Base-by-base conservation (phyloP, 2,113 vertebrate genomes). In the Excalfactoria chinensis region DNA sequence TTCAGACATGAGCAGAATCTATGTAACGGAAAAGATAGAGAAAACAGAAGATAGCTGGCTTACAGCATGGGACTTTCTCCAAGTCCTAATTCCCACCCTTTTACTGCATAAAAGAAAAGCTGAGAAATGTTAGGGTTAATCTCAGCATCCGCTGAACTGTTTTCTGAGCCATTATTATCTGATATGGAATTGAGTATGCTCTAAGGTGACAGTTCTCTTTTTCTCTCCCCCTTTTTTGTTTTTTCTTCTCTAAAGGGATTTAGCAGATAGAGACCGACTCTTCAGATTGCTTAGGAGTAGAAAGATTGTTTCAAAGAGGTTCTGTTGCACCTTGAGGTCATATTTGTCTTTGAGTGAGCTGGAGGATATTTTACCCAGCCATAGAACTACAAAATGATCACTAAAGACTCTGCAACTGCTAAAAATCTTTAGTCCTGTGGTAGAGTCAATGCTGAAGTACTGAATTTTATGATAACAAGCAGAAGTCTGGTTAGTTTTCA, bases 231-330 rank as follows among this genome's bases (percentile, higher is more conserved):
- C 32, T 12, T 19, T 17, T 19, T 17, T 40, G 53, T 88, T 28
- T 62, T 40, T 40, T 5, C 25, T 63, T 40, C 8, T 46, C 19
- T 35, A 51, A 66, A 43, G 53, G 32, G 23, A 41, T n/a, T 32
- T 51, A 15, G 81, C 71, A 87, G 78, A 76, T 62, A 63, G 63
- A 74, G 22, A 32, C 25, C 51, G 46, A 41, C 34, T 74, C 34
- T 64, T 89, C 37, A 67, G 59, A 90, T 87, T 93, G 68, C 68
- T 82, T 73, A 73, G 96, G 94, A 95, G 87, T 86, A 67, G 64
- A n/a, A 79, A 58, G n/a, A 87, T 93, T 84, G 37, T 89, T 94
- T 92, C 95, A 95, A 89, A 94, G 87, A 73, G 37, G 46, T 51
- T 76, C 74, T 83, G 22, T 43, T 74, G 56, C 51, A 89, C 64